Evolutionary conservation across 2,888 invertebrate species (phyloP).

Genomic region (Byasa hedistus): DNA sequence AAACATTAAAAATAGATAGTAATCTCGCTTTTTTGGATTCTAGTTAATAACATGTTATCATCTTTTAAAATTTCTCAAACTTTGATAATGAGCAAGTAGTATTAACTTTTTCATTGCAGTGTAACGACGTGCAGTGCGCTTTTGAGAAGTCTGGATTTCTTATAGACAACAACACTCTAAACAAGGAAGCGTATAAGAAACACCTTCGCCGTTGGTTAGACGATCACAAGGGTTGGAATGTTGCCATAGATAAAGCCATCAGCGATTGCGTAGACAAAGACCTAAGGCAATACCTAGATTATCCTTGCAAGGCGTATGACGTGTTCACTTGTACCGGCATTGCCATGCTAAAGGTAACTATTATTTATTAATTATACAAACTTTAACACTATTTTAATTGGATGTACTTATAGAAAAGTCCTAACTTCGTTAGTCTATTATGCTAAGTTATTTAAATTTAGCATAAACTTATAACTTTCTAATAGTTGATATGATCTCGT

Average conservation of each 20-base stretch:
- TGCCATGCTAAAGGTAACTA: slow-evolving; percentile 66
- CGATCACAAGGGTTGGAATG: slow-evolving; percentile 54
- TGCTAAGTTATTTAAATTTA: too few relatives aligned
- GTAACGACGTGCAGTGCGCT: slow-evolving; percentile 67
- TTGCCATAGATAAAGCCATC: slow-evolving; percentile 60
- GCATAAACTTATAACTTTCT: too few relatives aligned
- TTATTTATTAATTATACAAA: too few relatives aligned
- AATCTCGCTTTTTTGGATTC: too few relatives aligned
- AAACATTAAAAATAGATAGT: too few relatives aligned
- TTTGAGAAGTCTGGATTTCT: slow-evolving; percentile 71
- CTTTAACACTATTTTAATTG: too few relatives aligned
- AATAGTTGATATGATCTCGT: too few relatives aligned
- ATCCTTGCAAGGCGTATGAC: slow-evolving; percentile 67
- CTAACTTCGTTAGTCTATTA: too few relatives aligned
- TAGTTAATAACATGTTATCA: too few relatives aligned
- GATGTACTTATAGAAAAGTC: too few relatives aligned
- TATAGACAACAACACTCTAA: slow-evolving; percentile 52
- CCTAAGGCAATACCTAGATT: slow-evolving; percentile 60
- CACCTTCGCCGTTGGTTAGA: slow-evolving; percentile 61
- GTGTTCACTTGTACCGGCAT: slow-evolving; percentile 72
- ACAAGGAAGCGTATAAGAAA: slow-evolving; percentile 59
- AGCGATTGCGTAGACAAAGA: slow-evolving; percentile 65
- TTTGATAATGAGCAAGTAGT: too few relatives aligned
- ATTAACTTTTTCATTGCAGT: slow-evolving; percentile 46
- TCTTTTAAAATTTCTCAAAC: too few relatives aligned